A percentile compares a stretch with the other conserved stretches of the same genome.
Conservation (phyloP, 2,888 invertebrate genomes). For the Mythimna loreyi region DNA sequence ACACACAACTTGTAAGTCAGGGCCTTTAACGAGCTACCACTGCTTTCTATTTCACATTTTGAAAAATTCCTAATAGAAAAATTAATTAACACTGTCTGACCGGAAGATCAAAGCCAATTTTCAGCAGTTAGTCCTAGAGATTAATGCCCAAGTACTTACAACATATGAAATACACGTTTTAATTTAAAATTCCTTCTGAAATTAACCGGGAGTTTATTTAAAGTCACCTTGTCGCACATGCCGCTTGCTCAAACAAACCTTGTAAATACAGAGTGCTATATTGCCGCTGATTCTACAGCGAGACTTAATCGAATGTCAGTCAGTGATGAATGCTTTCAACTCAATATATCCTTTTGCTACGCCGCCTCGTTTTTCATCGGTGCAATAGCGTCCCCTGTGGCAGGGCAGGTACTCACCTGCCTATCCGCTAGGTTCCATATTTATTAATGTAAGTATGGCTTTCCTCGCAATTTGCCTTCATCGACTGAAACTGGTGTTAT, state of each 20-base stretch:
- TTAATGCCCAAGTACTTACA: neutral
- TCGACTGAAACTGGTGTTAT: constrained; percentile 23
- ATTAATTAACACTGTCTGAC: no score
- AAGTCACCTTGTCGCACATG: neutral
- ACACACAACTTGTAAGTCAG: no score
- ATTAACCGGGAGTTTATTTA: neutral
- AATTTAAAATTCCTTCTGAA: neutral
- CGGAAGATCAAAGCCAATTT: no score
- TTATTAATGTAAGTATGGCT: constrained; percentile 35
- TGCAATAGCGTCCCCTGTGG: constrained; percentile 33
- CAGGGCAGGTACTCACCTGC: constrained; percentile 50
- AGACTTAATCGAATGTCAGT: constrained; percentile 58
- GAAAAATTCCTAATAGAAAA: no score
- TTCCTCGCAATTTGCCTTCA: constrained; percentile 44
- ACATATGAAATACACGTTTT: neutral
- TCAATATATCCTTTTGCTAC: constrained; percentile 44
- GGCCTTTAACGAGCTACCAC: no score
- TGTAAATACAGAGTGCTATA: constrained; percentile 30
- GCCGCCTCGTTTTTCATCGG: constrained; percentile 49
- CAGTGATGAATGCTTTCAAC: constrained; percentile 47
- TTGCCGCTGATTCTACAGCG: constrained; percentile 26
- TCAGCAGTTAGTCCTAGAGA: no score
- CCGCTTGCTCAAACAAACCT: constrained; percentile 27
- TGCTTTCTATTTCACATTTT: no score
- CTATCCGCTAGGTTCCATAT: constrained; percentile 36